Evolutionary conservation across 2,113 vertebrate genomes (phyloP).

Genomic region (Neofelis nebulosa): DNA sequence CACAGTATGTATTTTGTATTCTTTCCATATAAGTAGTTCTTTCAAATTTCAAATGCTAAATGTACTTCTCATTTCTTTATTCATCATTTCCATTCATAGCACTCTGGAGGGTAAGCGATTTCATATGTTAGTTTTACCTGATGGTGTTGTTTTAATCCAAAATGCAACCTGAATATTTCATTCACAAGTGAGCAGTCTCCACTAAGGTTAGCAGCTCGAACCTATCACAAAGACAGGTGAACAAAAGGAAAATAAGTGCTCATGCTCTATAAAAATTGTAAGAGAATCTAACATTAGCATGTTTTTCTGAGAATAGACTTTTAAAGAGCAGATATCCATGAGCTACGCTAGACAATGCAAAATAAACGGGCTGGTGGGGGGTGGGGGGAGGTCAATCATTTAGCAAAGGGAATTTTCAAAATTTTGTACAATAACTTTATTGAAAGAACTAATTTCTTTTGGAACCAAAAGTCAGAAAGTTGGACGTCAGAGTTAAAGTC

Average conservation of each 20-base stretch:
- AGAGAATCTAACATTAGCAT: not conserved
- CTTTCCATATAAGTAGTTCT: not conserved
- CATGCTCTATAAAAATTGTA: not conserved
- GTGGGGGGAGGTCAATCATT: not conserved
- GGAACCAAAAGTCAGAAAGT: not conserved
- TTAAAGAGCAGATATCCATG: not conserved
- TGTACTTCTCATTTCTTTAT: slow-evolving; percentile 25
- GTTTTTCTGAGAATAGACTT: slow-evolving; percentile 2
- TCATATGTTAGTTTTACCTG: slow-evolving; percentile 88
- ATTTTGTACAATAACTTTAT: not conserved
- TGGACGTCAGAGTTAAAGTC: not conserved
- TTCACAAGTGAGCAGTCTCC: slow-evolving; percentile 94
- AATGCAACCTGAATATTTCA: slow-evolving; percentile 92
- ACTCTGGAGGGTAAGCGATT: not conserved
- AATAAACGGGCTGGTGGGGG: not conserved
- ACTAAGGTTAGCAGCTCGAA: slow-evolving; percentile 97
- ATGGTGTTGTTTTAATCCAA: slow-evolving; percentile 94
- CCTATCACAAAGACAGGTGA: slow-evolving; percentile 83
- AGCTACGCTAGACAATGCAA: not conserved
- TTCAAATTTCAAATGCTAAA: slow-evolving; percentile 25
- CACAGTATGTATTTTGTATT: not conserved
- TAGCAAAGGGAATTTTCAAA: slow-evolving; percentile 13
- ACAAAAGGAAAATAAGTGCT: slow-evolving; percentile 30
- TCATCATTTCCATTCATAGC: slow-evolving; percentile 10
- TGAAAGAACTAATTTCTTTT: slow-evolving; percentile 23